phyloP scores from a whole-genome alignment of 2,797 vertebrate genomes.

The Dallia pectoralis region DNA sequence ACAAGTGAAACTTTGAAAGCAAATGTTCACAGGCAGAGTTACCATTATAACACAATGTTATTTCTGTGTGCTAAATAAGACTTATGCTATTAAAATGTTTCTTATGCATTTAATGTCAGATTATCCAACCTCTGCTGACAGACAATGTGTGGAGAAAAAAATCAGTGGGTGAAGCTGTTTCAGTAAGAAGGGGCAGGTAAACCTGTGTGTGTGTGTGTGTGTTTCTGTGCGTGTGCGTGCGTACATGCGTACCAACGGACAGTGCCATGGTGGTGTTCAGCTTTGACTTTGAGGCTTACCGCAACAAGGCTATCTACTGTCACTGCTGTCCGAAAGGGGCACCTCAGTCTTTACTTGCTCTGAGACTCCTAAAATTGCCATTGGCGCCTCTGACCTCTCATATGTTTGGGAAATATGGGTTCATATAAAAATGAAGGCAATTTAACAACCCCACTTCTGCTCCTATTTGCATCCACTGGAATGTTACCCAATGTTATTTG shows the following conservation, averaged over 20 bases:
- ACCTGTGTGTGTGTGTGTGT: slow-evolving; percentile 52
- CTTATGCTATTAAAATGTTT: too few relatives aligned
- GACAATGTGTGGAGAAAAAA: too few relatives aligned
- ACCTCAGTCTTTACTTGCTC: not conserved
- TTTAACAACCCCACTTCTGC: not conserved
- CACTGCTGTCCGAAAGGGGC: slow-evolving; percentile 79
- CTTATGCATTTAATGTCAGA: too few relatives aligned
- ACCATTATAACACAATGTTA: too few relatives aligned
- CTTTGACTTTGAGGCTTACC: slow-evolving; percentile 79
- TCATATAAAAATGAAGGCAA: not conserved
- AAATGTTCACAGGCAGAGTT: too few relatives aligned
- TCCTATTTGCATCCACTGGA: slow-evolving; percentile 18
- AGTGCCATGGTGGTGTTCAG: slow-evolving; percentile 78
- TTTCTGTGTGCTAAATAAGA: too few relatives aligned
- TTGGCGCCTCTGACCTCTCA: not conserved
- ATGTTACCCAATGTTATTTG: slow-evolving; percentile 38
- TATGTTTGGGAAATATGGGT: too few relatives aligned
- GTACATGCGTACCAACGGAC: too few relatives aligned
- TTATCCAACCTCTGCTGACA: too few relatives aligned
- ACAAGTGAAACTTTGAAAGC: too few relatives aligned
- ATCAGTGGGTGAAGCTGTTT: slow-evolving; percentile 32
- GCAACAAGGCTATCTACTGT: slow-evolving; percentile 76
- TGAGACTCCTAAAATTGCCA: not conserved
- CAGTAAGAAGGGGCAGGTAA: slow-evolving; percentile 67
- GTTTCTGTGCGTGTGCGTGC: slow-evolving; percentile 40